phyloP scores from a whole-genome alignment of 1,140 invertebrate species.

The Heterodera schachtii region DNA sequence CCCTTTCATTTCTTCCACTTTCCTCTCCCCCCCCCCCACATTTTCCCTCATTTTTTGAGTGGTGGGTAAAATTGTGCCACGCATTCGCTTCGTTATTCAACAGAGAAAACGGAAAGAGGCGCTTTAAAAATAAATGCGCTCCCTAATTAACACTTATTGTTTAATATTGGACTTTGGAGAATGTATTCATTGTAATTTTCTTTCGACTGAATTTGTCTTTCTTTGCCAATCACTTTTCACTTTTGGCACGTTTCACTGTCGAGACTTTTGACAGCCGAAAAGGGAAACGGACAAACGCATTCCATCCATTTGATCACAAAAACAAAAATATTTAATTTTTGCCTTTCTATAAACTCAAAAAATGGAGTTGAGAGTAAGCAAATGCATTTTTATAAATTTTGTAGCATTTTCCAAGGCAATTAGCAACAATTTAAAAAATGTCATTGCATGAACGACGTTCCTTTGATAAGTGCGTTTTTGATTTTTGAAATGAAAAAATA shows the following conservation, averaged over 20 bases:
- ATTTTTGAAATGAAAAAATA: too few species aligned
- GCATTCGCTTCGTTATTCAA: constrained; percentile 2
- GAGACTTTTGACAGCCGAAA: too few species aligned
- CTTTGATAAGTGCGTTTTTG: constrained; percentile 22
- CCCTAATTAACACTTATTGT: not conserved
- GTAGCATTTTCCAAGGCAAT: not conserved
- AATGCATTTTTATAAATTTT: not conserved
- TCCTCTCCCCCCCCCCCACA: not conserved
- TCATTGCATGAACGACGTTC: constrained; percentile 14
- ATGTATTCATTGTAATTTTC: too few species aligned
- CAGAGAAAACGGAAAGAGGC: not conserved
- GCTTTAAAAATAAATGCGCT: not conserved
- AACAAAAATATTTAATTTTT: too few species aligned
- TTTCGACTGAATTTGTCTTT: too few species aligned
- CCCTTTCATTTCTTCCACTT: not conserved
- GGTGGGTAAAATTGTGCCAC: not conserved
- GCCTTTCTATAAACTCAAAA: too few species aligned
- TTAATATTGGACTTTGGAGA: too few species aligned
- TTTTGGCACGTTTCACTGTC: too few species aligned
- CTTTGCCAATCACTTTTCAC: too few species aligned
- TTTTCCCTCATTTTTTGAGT: not conserved
- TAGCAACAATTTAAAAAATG: not conserved
- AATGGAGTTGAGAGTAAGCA: too few species aligned
- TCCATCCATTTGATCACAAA: too few species aligned
- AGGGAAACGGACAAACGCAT: too few species aligned